Conservation (phyloP, 2,888 invertebrate genomes). For the Netelia fuscicornis region DNA sequence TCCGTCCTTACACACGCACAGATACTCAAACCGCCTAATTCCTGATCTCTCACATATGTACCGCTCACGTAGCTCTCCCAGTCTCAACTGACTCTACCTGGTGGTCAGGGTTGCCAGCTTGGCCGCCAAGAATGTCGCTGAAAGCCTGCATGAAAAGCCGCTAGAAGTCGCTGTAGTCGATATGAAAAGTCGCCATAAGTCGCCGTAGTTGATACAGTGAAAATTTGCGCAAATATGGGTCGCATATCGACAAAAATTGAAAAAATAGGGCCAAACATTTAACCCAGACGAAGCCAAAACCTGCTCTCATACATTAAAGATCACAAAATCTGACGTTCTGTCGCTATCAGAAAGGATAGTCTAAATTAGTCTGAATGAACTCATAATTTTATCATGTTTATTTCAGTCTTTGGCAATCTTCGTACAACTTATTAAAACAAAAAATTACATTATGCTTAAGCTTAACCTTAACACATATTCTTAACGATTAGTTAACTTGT, state of each 20-base stretch:
- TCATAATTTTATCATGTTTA: neutral
- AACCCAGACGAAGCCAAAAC: neutral
- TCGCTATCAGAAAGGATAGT: no score
- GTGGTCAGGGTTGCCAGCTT: neutral
- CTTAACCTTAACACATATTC: neutral
- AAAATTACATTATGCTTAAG: neutral
- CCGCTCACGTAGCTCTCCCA: no score
- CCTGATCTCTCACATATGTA: no score
- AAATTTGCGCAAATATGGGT: neutral
- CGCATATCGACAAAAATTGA: neutral
- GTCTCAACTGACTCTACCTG: no score
- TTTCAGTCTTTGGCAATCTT: neutral
- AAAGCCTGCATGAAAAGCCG: neutral
- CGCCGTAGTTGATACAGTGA: neutral
- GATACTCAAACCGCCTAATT: no score
- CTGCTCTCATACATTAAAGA: neutral
- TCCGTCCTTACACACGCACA: no score
- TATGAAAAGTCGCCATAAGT: conserved; percentile 5
- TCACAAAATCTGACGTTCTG: no score
- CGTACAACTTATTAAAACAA: neutral
- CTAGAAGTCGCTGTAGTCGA: conserved; percentile 3
- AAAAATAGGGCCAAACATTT: neutral
- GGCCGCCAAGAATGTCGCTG: neutral
- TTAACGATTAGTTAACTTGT: neutral
- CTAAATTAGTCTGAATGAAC: no score